Evolutionary conservation across 2,888 invertebrate species (phyloP).

Genomic region (Brassicogethes aeneus): DNA sequence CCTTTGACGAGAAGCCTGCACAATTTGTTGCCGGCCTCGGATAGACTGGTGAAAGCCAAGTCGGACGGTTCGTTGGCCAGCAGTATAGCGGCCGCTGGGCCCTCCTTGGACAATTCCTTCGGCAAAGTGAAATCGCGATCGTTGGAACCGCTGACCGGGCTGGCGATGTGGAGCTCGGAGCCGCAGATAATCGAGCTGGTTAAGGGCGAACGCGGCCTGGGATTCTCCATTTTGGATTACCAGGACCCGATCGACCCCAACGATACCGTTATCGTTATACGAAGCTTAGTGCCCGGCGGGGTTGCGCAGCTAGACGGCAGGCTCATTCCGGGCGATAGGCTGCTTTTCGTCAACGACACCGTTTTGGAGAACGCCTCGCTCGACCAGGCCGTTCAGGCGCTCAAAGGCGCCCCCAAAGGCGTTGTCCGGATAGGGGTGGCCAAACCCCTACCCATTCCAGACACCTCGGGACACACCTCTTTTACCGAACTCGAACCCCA

Average conservation of each 20-base stretch:
- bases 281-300: conserved; percentile 96
- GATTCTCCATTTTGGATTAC: conserved; percentile 95
- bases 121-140: conserved; percentile 75
- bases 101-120: conserved; percentile 46
- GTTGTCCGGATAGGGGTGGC: conserved; percentile 94
- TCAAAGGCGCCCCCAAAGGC: conserved; percentile 94
- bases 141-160: conserved; percentile 91
- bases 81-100: conserved; percentile 49
- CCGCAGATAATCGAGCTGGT: conserved; percentile 92
- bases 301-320: conserved; percentile 97
- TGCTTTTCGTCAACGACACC: conserved; percentile 90
- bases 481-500: conserved; percentile 33
- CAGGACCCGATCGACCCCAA: conserved; percentile 93
- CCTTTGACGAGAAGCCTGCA: conserved; percentile 49
- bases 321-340: conserved; percentile 92
- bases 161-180: conserved; percentile 98
- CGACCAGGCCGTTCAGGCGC: conserved; percentile 93
- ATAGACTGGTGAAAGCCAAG: conserved; percentile 78
- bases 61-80: conserved; percentile 80
- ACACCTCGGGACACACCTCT: conserved; percentile 48
- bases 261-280: conserved; percentile 95
- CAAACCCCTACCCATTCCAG: conserved; percentile 77
- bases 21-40: conserved; percentile 55
- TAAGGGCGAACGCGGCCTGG: conserved; percentile 95
- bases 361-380: conserved; percentile 90